A percentile compares a stretch with the other conserved stretches of the same genome.
These are phyloP conservation scores for Paradoxurus hermaphroditus DNA, from an alignment of 2,113 vertebrate genomes.

Conservation along the genomic window DNA sequence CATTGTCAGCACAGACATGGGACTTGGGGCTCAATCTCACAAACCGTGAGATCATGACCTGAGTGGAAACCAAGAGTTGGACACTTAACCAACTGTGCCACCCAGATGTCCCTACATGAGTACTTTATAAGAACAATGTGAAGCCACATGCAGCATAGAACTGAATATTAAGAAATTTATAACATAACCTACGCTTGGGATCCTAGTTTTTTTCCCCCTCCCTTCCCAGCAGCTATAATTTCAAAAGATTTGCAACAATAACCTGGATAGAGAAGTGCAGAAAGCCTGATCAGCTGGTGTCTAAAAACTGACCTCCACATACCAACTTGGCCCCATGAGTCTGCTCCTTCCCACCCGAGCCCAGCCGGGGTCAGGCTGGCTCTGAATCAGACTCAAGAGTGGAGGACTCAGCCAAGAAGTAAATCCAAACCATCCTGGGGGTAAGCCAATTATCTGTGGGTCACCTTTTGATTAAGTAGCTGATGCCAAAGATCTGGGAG, in stretches of 20 bases:
- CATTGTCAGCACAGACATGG: no score
- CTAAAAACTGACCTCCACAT: background rate
- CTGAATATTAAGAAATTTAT: background rate
- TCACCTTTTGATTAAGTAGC: background rate
- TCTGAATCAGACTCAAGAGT: background rate
- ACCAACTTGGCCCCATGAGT: background rate
- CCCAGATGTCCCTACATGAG: background rate
- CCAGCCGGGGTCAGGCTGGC: background rate
- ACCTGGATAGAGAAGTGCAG: background rate
- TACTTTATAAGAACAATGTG: background rate
- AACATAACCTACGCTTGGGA: background rate
- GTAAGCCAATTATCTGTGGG: background rate
- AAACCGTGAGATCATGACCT: no score
- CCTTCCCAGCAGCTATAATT: background rate
- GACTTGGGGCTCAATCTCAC: no score
- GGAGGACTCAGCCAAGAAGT: background rate
- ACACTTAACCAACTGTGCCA: no score
- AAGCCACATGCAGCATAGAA: background rate
- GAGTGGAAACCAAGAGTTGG: no score
- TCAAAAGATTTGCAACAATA: slow-evolving; percentile 9
- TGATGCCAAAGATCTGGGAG: background rate
- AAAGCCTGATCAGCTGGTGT: background rate
- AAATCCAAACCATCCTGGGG: background rate
- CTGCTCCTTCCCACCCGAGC: background rate
- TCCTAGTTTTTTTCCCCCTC: background rate